Evolutionary conservation across 2,797 vertebrate genomes (phyloP), one percentile per base, ranked within the genome.

Genomic region (Serranus cabrilla): DNA sequence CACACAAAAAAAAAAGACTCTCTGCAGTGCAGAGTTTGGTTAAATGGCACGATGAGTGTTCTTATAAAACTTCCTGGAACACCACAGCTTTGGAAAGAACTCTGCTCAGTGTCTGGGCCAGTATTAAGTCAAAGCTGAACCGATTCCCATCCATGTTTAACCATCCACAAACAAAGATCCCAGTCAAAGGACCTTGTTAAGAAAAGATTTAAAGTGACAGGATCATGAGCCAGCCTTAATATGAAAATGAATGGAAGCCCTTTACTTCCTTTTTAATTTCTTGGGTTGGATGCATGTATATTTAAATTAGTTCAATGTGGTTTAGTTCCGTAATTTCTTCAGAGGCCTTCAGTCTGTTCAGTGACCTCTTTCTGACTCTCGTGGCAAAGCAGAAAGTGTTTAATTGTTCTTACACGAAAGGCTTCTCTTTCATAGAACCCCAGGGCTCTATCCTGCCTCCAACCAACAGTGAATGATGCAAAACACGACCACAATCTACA

Each of bases 1-100:
- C n/a, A 45, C 6, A 39, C 16, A 5, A 27, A 52, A 37, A 58
- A 17, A 34, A 34, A 34, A 34, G 42, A 34, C 13, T 47, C 67
- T 72, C 71, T 34, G 56, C 10, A 70, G 46, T 37, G 10, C 37
- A 67, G 54, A 18, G 34, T 59, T 73, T 60, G 66, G 74, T 50
- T 58, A 49, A 61, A 39, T 83, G 81, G 74, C 71, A 59, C 5
- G 3, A 12, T 1, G 27, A 51, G 17, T 39, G n/a, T 42, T 55
- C 56, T 72, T 45, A 52, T 81, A 51, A 82, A 84, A 79, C 39
- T 20, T 87, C 49, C 55, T 17, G 7, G 80, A 87, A 81, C 73
- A 85, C 73, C 79, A 21, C 80, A 67, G 76, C 46, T 50, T 74
- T 83, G 83, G 76, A 79, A 60, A 50, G 13, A 20, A 43, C 57